Evolutionary conservation across 2,797 vertebrate genomes (phyloP), one percentile per base, ranked within the genome.

Genomic region (Decapterus maruadsi): DNA sequence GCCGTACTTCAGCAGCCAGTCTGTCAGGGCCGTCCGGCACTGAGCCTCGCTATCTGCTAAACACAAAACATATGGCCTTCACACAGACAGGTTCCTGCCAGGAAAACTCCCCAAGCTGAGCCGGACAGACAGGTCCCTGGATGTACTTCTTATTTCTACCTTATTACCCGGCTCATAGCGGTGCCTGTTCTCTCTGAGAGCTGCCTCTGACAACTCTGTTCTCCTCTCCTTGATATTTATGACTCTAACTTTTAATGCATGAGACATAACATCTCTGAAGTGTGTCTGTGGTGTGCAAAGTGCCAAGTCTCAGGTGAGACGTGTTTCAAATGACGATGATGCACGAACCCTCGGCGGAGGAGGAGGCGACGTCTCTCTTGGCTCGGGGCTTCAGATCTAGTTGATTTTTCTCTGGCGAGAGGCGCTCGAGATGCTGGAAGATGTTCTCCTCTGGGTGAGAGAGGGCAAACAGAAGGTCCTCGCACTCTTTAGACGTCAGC

Each of bases 401-500:
- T 17, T 51, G 63, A 75, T 94, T 94, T 0, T 72, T 94, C 54
- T 93, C 82, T 26, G 83, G 78, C 0, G 94, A 93, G 14, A 95
- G 87, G 1, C 45, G 80, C 11, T 94, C 81, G 16, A 94, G 72
- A 34, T 83, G 85, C 55, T 75, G n/a, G 60, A 95, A 90, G 57
- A 95, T 88, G 2, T 89, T 82, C 40, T 93, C 73, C 5, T 96
- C 93, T 0, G 93, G 93, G 4, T 77, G 65, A n/a, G 81, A 87
- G n/a, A 98, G 87, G 43, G 85, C 78, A 0, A 19, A 13, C 68
- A 92, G 90, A 19, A 98, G 95, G 45, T 94, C 93, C 51, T 84
- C 77, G 54, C 97, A 99, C 90, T 98, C 96, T 0, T 75, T 70
- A 0, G 78, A 57, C 1, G 95, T 95, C 78, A 98, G 90, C 75